Evolutionary conservation across 2,113 vertebrate species (phyloP).

Genomic region (Vulpes lagopus): DNA sequence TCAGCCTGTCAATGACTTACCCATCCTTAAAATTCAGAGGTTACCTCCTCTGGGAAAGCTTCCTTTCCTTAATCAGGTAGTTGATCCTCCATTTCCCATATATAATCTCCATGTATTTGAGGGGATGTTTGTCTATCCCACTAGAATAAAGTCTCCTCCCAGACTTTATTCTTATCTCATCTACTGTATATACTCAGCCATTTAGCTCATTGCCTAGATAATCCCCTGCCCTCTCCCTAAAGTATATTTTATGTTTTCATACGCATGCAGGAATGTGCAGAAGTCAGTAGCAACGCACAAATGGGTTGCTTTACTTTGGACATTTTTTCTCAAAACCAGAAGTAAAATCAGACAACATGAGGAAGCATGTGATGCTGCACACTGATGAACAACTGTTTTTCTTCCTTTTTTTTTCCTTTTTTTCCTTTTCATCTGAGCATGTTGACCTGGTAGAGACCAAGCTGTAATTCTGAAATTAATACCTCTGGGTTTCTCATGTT

Average conservation of each 20-base stretch:
- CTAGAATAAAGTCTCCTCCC: not conserved
- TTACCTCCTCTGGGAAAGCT: not conserved
- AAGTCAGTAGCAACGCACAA: not conserved
- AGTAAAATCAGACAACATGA: not conserved
- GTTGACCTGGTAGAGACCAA: not conserved
- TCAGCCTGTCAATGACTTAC: not conserved
- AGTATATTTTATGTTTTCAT: not conserved
- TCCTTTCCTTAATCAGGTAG: not conserved
- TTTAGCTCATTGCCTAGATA: not conserved
- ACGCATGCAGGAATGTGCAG: not conserved
- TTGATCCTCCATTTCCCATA: not conserved
- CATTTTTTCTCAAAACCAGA: constrained; percentile 25
- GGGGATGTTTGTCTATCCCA: not conserved
- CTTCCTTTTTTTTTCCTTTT: not conserved
- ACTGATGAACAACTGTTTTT: not conserved
- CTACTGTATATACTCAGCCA: not conserved
- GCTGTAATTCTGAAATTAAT: not conserved
- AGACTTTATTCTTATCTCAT: not conserved
- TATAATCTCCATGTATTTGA: not conserved
- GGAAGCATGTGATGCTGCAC: not conserved
- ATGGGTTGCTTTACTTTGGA: not conserved
- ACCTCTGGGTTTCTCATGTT: not conserved
- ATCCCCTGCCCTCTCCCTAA: not conserved
- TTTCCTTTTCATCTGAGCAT: constrained; percentile 16
- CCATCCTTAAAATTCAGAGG: not conserved